Percentiles rank a stretch among this genome's conserved stretches.
These are phyloP conservation scores for Drosophila gaucha DNA, from an alignment of 2,888 invertebrate genomes.

Conservation along the genomic window DNA sequence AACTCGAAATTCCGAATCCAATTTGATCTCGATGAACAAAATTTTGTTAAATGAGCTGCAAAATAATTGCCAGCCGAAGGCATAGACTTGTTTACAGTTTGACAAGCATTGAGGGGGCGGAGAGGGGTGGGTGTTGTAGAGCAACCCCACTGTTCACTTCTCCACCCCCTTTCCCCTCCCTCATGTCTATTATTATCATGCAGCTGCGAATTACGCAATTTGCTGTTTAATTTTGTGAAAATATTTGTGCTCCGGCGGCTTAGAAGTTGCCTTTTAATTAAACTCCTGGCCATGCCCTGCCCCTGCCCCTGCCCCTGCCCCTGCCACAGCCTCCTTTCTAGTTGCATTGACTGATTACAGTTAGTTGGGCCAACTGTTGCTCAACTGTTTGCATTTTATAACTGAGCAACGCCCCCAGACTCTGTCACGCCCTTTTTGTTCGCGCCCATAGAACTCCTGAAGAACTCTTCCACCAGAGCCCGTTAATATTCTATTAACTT, in stretches of 20 bases:
- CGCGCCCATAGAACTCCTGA: conserved; percentile 16
- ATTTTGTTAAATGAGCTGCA: conserved; percentile 69
- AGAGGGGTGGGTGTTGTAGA: background rate
- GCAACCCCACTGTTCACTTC: background rate
- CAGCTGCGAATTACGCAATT: conserved; percentile 74
- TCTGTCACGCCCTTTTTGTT: conserved; percentile 53
- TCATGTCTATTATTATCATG: conserved; percentile 58
- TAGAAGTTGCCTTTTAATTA: conserved; percentile 69
- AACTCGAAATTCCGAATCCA: conserved; percentile 40
- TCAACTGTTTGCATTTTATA: conserved; percentile 34
- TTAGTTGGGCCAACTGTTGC: conserved; percentile 66
- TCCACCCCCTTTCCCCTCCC: conserved; percentile 26
- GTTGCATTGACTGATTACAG: conserved; percentile 73
- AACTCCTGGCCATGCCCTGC: conserved; percentile 42
- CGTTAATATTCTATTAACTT: conserved; percentile 73
- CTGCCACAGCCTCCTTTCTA: background rate
- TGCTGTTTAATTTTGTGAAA: conserved; percentile 69
- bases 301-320: background rate
- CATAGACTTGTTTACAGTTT: conserved; percentile 52
- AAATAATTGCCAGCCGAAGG: conserved; percentile 55
- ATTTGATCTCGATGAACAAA: conserved; percentile 44
- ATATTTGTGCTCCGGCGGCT: conserved; percentile 53
- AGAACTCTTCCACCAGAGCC: conserved; percentile 3
- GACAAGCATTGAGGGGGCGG: conserved; percentile 20
- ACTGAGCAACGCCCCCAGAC: conserved; percentile 37